Evolutionary conservation across 2,113 vertebrate species (phyloP), one percentile per base, ranked within the genome.

Genomic region (Aphyosemion australe): DNA sequence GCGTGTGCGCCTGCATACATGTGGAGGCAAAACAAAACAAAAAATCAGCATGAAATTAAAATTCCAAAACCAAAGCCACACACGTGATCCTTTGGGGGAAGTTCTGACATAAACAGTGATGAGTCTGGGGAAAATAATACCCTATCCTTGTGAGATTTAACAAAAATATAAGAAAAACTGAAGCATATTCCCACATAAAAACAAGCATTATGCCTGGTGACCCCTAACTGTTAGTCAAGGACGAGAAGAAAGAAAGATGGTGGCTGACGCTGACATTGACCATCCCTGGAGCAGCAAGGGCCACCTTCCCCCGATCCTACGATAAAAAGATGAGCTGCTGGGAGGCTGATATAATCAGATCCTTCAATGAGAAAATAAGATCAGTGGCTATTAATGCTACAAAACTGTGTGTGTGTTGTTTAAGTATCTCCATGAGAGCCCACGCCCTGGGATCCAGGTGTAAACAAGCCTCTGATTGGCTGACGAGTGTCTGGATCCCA

Each of bases 401-500:
- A 2, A 43, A 42, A 45, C 9, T 53, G 26, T 16, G 16, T 0
- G 20, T 21, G 18, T 32, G 34, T 15, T n/a, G 18, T 10, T 19
- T 55, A 10, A 55, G 9, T 4, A 0, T 45, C 48, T 4, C 45
- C 8, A 16, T 7, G 15, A 12, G 7, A 47, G 16, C n/a, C 5
- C 0, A 18, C 0, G 1, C 10, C 13, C 12, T 26, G 2, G 21
- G 60, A 69, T 60, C 62, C 65, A 69, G 79, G 43, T 61, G 55
- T 63, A 74, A 67, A 69, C n/a, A 76, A 59, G 67, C 45, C 5
- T 76, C 52, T 62, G 74, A 85, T 76, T 82, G 76, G 80, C 53
- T 72, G 63, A 59, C 20, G 42, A 72, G 43, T 48, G 54, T 63
- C 58, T 50, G 57, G 42, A 57, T 67, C 41, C 61, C 69, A 83